Evolutionary conservation across 2,888 invertebrate species (phyloP), one percentile per base, ranked within the genome.

Genomic region (Masnerella sp.): DNA sequence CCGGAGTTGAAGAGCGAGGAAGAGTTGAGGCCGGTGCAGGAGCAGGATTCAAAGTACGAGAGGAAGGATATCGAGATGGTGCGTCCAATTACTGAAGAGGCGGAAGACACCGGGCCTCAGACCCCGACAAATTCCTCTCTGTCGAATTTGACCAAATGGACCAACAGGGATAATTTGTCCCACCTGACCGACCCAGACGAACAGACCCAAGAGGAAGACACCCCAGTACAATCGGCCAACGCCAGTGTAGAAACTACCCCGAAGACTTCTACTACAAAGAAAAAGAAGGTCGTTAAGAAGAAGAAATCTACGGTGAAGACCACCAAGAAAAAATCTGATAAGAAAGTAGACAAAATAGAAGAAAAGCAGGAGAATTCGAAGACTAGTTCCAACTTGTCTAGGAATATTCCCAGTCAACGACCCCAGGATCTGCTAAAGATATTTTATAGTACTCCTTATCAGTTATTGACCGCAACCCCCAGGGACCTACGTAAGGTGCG

Each of bases 391-490:
- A 71, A 76, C 5, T 74, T 79, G 3, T 82, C 82, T 0, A 77
- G 80, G n/a, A 81, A 78, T 36, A 67, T 79, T 0, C 82, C 85
- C 0, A 79, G 78, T n/a, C 85, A 83, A 36, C 77, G 85, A 14
- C 87, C 87, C 0, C 42, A 83, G 2, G 87, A 87, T 59, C 79
- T 87, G 7, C 79, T 83, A 11, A 87, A 81, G 54, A 83, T 87
- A 75, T 87, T 87, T 61, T 87, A 87, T 38, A 87, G 85, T 2
- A 87, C 87, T 0, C 87, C 87, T 3, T 80, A 83, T 2, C 84
- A 82, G 2, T 71, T 87, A 28, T 56, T 87, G 5, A 87, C 87
- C 0, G 87, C 87, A 0, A 87, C 87, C 1, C 87, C 87, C 0
- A 78, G 87, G 2, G 87, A 87, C 58, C 77, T 87, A 11, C 81